Evolutionary conservation across 2,113 vertebrate genomes (phyloP), one percentile per base, ranked within the genome.

Genomic region (Odontesthes bonariensis): DNA sequence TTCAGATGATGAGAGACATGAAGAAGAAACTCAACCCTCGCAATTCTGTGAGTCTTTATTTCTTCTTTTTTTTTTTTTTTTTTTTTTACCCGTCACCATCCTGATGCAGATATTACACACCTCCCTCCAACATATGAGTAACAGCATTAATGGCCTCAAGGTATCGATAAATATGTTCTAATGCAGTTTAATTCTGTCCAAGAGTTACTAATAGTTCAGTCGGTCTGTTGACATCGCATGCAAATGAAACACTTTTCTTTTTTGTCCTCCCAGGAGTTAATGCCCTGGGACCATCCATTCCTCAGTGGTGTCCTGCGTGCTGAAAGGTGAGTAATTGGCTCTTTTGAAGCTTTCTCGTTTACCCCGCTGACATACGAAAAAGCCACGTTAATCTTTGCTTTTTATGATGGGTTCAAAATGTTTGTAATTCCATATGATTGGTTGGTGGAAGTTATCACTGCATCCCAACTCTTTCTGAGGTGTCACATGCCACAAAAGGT

Each of bases 241-340:
- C 27, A 19, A 49, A 66, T 70, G 19, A 60, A 52, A 9, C 8
- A 2, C 19, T 74, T 9, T 22, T 27, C 19, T 74, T 9, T 22
- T 27, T 14, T 70, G 2, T 68, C 75, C 13, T 19, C 10, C 35
- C 27, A 99, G 98, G 95, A 96, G 72, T 79, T 99, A 38, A 98
- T 99, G 98, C 97, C 98, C 0, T 99, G 98, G 98, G 98, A 99
- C 88, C 97, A 97, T 47, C 96, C 98, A 0, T 99, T 95, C 88
- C 96, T 98, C 77, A 98, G 97, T 10, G 96, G 97, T 0, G 93
- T 97, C 20, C 81, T 98, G 70, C 96, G 97, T 74, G 98, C 97
- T 76, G 98, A 99, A 91, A 96, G 96, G 97, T 98, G 86, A 94
- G 95, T 62, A 5, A 52, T 14, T 58, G 20, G 23, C 60, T 76